Percentiles rank a stretch among this genome's conserved stretches.
Evolutionary conservation across 2,797 vertebrate genomes (phyloP).

Genomic region (Gephyroberyx darwinii): DNA sequence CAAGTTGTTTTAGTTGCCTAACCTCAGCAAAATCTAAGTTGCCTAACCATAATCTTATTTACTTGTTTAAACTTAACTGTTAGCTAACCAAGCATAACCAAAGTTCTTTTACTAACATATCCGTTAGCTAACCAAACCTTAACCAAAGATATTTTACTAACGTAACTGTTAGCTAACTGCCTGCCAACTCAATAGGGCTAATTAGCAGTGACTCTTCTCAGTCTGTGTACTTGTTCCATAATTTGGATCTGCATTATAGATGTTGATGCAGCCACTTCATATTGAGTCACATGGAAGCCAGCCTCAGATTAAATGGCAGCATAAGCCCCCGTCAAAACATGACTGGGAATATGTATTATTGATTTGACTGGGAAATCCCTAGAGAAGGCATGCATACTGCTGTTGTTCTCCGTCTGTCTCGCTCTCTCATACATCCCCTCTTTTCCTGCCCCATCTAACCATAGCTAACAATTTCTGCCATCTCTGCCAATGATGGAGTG

Average conservation of each 20-base stretch:
- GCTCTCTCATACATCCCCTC: background rate
- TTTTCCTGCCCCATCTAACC: too few species aligned
- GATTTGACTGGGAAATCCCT: slow-evolving; percentile 21
- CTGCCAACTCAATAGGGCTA: slow-evolving; percentile 11
- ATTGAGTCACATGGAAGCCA: slow-evolving; percentile 6
- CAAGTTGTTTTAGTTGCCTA: too few species aligned
- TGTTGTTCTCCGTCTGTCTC: background rate
- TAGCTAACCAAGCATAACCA: too few species aligned
- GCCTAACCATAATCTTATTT: too few species aligned
- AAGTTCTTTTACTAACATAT: too few species aligned
- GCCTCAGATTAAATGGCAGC: slow-evolving; percentile 28
- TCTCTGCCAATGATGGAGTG: background rate
- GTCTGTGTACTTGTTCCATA: slow-evolving; percentile 27
- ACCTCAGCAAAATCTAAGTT: too few species aligned
- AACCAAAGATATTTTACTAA: too few species aligned
- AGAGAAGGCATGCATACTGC: background rate
- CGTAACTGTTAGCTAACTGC: too few species aligned
- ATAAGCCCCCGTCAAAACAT: slow-evolving; percentile 6
- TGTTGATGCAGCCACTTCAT: slow-evolving; percentile 21
- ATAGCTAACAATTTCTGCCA: background rate
- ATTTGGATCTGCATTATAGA: slow-evolving; percentile 43
- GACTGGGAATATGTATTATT: slow-evolving; percentile 40
- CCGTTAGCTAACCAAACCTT: too few species aligned
- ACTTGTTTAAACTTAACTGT: too few species aligned
- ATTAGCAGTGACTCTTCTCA: slow-evolving; percentile 29